Base-by-base conservation (phyloP, 2,797 vertebrate species). In the Phrynocephalus forsythii region DNA sequence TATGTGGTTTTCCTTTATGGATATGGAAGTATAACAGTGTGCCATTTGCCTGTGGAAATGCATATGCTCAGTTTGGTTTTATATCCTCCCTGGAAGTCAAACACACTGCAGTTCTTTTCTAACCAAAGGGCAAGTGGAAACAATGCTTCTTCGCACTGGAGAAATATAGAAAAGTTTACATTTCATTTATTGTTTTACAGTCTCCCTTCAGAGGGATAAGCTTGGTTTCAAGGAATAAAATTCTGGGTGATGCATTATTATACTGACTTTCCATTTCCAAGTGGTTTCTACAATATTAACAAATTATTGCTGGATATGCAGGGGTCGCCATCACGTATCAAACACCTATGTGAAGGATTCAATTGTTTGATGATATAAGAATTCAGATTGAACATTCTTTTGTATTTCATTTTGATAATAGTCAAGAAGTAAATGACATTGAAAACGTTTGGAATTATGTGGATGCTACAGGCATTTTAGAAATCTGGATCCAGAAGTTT, bases 221-320 rank as follows among this genome's bases (percentile, higher is more conserved):
- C 3, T 2, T 79, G 26, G 4, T 44, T 9, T 13, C 71, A 79
- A 71, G 16, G 11, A 79, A 5, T 79, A 66, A 79, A 73, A 72
- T 72, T 20, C 15, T n/a, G 11, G 13, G 24, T 79, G 28, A 60
- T 28, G n/a, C 26, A 81, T 73, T 81, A 73, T 24, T 80, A 60
- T 81, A 72, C 44, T 44, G 38, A 44, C 9, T 81, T 79, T 79
- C 48, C 30, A 71, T 38, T 80, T 86, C 73, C 71, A 86, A 60
- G 52, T 81, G 85, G 78, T 16, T 24, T 81, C 63, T 72, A 73
- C 52, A 5, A 60, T 86, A 72, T 86, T 86, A 86, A 86, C 48
- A 9, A 72, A 86, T 73, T 71, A 71, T 56, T 44, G 79, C 26
- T 86, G 52, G 52, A 56, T 56, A 56, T 56, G 11, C 52, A 73